phyloP scores from a whole-genome alignment of 1,140 invertebrate species.

The Trachymyrmex cornetzi region DNA sequence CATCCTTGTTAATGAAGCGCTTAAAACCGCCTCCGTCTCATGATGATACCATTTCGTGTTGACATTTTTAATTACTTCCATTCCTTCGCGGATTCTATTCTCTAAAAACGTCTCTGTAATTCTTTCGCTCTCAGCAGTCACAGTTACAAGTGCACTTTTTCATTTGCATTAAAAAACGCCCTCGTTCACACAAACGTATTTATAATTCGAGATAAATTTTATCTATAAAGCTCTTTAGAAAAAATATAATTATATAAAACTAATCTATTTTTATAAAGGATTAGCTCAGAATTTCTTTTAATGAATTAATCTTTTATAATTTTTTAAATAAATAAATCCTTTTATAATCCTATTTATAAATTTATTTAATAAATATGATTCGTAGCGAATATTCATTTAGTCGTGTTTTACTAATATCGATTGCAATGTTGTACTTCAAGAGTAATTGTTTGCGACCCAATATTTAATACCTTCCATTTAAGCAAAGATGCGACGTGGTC shows the following conservation, averaged over 20 bases:
- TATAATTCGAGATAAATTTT: slow-evolving; percentile 22
- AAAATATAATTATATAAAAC: not conserved
- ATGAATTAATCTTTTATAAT: not conserved
- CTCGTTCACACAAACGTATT: not conserved
- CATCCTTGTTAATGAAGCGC: slow-evolving; percentile 52
- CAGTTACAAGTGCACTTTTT: not conserved
- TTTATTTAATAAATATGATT: too few relatives aligned
- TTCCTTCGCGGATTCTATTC: slow-evolving; percentile 36
- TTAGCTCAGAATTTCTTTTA: not conserved
- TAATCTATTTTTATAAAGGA: not conserved
- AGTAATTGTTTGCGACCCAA: slow-evolving; percentile 27
- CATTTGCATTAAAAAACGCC: not conserved
- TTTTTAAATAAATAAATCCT: too few relatives aligned
- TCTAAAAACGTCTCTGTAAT: slow-evolving; percentile 31
- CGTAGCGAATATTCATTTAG: not conserved
- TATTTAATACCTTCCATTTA: slow-evolving; percentile 38
- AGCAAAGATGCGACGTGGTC: not conserved
- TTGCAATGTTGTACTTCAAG: not conserved
- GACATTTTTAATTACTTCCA: slow-evolving; percentile 55
- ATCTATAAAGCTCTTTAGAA: not conserved
- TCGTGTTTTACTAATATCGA: not conserved
- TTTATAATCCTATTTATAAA: too few relatives aligned
- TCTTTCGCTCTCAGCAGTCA: not conserved
- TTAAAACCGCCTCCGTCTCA: slow-evolving; percentile 27
- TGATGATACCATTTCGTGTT: slow-evolving; percentile 34